phyloP scores from a whole-genome alignment of 2,113 vertebrate species.

The Eudorcas thomsonii region DNA sequence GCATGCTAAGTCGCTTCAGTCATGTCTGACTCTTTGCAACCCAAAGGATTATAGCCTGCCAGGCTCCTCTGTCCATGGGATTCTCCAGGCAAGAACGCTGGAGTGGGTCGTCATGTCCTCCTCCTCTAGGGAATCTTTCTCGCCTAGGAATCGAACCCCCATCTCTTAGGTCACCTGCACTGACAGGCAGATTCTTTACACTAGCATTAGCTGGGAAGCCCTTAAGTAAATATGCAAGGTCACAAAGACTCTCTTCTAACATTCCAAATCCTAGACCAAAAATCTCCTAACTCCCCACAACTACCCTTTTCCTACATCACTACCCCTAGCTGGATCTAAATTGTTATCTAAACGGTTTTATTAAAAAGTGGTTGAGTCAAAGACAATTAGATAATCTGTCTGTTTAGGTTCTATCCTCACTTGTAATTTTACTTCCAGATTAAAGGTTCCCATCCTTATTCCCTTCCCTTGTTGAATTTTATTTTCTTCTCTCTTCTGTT shows the following conservation, averaged over 20 bases:
- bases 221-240: neutral
- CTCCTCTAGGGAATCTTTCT: neutral
- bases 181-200: neutral
- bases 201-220: neutral
- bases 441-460: neutral
- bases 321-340: neutral
- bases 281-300: neutral
- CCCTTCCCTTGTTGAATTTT: neutral
- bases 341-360: neutral
- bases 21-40: neutral
- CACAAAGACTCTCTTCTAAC: neutral
- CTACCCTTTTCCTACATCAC: neutral
- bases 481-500: neutral
- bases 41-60: neutral
- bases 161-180: neutral
- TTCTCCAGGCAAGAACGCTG: neutral
- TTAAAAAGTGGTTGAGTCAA: neutral
- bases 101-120: neutral
- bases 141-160: neutral
- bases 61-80: neutral
- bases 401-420: neutral
- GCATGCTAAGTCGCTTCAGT: neutral
- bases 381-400: neutral
- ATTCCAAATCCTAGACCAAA: neutral
- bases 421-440: neutral